Percentiles rank a stretch among this genome's conserved stretches.
phyloP scores from a whole-genome alignment of 2,888 invertebrate genomes.

The Eilema griseolum region DNA sequence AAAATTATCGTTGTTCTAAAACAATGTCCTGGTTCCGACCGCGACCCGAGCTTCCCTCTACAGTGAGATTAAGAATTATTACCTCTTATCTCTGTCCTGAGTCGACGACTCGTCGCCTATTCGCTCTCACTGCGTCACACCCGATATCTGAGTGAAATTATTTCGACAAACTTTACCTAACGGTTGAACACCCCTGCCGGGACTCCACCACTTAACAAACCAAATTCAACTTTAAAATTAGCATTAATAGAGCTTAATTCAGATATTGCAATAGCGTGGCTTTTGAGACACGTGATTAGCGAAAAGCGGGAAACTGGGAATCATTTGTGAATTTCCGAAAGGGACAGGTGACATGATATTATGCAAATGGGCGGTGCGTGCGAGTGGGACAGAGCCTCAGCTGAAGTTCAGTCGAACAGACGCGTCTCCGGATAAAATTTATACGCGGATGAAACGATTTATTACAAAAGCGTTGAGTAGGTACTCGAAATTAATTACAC shows the following conservation, averaged over 20 bases:
- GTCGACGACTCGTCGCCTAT: constrained; percentile 79
- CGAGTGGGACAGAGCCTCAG: constrained; percentile 66
- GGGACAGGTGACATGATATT: constrained; percentile 82
- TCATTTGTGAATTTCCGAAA: constrained; percentile 83
- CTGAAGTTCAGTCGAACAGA: constrained; percentile 71
- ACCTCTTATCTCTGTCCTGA: constrained; percentile 77
- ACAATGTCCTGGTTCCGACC: constrained; percentile 62
- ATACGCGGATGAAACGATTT: constrained; percentile 85
- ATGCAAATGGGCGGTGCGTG: constrained; percentile 72
- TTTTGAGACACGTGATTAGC: constrained; percentile 81
- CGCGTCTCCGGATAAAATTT: constrained; percentile 77
- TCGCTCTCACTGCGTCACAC: constrained; percentile 65
- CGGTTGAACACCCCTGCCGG: constrained; percentile 67
- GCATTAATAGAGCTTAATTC: constrained; percentile 57
- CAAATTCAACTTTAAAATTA: constrained; percentile 58
- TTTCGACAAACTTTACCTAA: constrained; percentile 82
- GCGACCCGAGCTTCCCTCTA: constrained; percentile 60
- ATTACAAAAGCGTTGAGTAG: constrained; percentile 86
- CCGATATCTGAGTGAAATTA: constrained; percentile 81
- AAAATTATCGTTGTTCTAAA: constrained; percentile 71
- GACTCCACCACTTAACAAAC: constrained; percentile 33
- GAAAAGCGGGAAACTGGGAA: constrained; percentile 84
- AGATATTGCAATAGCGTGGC: constrained; percentile 39
- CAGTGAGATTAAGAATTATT: constrained; percentile 80
- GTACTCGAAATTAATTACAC: constrained; percentile 84